Base-by-base conservation (phyloP, 2,888 invertebrate species). In the Carterocephalus palaemon region DNA sequence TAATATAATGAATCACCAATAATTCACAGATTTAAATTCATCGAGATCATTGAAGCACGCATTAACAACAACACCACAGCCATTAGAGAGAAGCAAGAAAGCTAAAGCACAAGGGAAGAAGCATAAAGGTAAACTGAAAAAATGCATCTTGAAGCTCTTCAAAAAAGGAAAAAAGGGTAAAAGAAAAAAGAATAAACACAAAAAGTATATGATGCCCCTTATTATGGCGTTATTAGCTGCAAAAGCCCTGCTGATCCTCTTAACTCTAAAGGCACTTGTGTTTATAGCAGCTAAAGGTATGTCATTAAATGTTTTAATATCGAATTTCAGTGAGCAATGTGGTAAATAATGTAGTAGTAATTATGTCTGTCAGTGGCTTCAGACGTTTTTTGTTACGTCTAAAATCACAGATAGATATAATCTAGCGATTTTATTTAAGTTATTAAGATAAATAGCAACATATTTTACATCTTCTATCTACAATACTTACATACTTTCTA, bases 231-330 rank as follows among this genome's bases (percentile, higher is more conserved):
- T 91, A 13, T 60, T 92, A 9, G 79, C 92, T 36, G 89, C 92
- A 1, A 92, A 92, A 65, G 86, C 91, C 20, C 70, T 94, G 1
- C 58, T 93, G 4, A 73, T 93, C 33, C 93, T 93, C 0, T 73
- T 92, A 20, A 89, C 91, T 0, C 66, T 94, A 39, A 93, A 93
- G 60, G 88, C 90, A 1, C 70, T 93, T 49, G 91, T 92, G 1
- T 88, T 93, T 24, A 70, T 93, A 34, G 90, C 93, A 12, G 90
- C 91, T 48, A 86, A 86, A 76, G 87, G 86, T 85, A 58, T 60
- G 59, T 12, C 16, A 22, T 4, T n/a, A 10, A 9, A 29, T 29
- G 4, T 29, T n/a, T n/a, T n/a, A n/a, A n/a, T n/a, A n/a, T n/a
- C n/a, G n/a, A n/a, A n/a, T n/a, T n/a, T n/a, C n/a, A n/a, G n/a